These are phyloP conservation scores for Ectropis grisescens DNA, from an alignment of 1,140 invertebrate genomes.

Conservation along the genomic window DNA sequence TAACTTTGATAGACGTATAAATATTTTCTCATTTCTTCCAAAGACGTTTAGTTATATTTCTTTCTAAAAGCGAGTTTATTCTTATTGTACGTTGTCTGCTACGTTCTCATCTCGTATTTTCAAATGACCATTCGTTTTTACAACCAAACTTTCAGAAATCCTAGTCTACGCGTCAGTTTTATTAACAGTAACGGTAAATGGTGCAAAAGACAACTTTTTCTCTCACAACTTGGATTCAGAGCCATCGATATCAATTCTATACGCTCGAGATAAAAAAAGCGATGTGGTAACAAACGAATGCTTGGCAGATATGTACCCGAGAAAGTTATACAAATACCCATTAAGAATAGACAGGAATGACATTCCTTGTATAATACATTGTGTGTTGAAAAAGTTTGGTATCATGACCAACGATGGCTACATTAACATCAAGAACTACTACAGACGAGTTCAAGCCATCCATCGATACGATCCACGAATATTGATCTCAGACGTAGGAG, in stretches of 20 bases:
- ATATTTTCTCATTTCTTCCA: no score
- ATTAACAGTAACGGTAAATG: constrained; percentile 18
- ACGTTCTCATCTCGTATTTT: no score
- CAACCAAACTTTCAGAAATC: constrained; percentile 32
- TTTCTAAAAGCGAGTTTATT: no score
- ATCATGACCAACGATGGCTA: constrained; percentile 56
- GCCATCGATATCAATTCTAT: constrained; percentile 47
- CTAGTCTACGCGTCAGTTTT: constrained; percentile 16
- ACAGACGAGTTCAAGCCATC: constrained; percentile 45
- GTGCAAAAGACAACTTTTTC: constrained; percentile 34
- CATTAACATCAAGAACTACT: constrained; percentile 54
- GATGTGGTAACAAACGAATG: constrained; percentile 47
- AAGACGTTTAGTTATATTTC: no score
- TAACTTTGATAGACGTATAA: no score
- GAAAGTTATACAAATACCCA: constrained; percentile 50
- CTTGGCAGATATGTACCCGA: constrained; percentile 53
- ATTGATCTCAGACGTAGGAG: constrained; percentile 54
- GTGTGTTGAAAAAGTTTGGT: constrained; percentile 54
- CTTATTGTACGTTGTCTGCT: no score
- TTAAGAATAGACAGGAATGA: constrained; percentile 48
- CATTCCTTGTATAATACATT: constrained; percentile 56
- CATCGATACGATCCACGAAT: constrained; percentile 57
- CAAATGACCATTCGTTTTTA: no score
- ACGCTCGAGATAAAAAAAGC: constrained; percentile 45
- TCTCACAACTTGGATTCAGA: constrained; percentile 41